Conservation (phyloP, 1,140 invertebrate genomes). For the Subanguina moxae region DNA sequence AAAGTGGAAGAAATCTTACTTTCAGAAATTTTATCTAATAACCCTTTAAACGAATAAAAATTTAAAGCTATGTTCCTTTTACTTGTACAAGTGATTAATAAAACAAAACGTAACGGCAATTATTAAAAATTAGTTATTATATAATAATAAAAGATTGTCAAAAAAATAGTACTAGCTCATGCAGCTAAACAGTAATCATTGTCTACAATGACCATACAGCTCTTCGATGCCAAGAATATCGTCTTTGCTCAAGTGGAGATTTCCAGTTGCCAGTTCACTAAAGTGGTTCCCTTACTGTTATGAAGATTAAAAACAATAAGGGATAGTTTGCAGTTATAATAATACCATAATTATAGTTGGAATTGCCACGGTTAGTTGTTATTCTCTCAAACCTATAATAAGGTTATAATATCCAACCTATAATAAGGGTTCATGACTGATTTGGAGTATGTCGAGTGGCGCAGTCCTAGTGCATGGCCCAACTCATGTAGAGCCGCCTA, state of each 20-base stretch:
- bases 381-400: too few relatives aligned
- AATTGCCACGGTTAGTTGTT: background rate
- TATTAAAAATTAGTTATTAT: too few relatives aligned
- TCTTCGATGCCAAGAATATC: conserved; percentile 34
- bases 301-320: too few relatives aligned
- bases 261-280: conserved; percentile 13
- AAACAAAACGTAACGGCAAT: too few relatives aligned
- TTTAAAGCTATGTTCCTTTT: too few relatives aligned
- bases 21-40: too few relatives aligned
- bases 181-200: background rate
- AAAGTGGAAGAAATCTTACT: too few relatives aligned
- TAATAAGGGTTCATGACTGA: conserved; percentile 62
- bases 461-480: conserved; percentile 61
- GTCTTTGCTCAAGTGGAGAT: conserved; percentile 26
- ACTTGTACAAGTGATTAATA: too few relatives aligned
- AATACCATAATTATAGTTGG: too few relatives aligned
- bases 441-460: conserved; percentile 59
- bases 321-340: too few relatives aligned
- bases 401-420: conserved; percentile 13
- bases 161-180: conserved; percentile 7
- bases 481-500: too few relatives aligned
- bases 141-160: conserved; percentile 61
- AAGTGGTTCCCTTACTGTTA: conserved; percentile 9
- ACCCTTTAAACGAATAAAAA: too few relatives aligned
- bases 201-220: conserved; percentile 25